Conservation (phyloP, 2,797 vertebrate genomes). For the Spinus olivaceus region DNA sequence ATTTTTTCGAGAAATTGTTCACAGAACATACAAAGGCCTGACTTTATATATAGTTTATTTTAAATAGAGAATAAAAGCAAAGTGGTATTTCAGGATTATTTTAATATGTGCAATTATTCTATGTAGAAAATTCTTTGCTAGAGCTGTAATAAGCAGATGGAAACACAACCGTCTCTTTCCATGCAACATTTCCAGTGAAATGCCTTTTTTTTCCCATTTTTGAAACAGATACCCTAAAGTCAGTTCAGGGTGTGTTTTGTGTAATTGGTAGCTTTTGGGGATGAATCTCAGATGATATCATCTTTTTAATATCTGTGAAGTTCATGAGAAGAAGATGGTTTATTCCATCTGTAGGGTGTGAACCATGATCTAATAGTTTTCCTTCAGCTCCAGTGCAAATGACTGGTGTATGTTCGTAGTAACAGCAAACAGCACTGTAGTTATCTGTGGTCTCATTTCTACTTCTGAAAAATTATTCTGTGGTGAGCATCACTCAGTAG, state of each 20-base stretch:
- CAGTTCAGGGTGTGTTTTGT: neutral
- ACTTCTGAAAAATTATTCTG: neutral
- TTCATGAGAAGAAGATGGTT: neutral
- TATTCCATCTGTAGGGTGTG: conserved; percentile 9
- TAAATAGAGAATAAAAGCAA: neutral
- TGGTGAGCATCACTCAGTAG: neutral
- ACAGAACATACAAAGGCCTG: neutral
- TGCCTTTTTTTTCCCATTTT: neutral
- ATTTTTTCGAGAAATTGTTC: neutral
- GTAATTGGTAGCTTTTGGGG: neutral
- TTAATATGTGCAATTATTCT: neutral
- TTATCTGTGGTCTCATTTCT: neutral
- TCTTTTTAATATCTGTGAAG: neutral
- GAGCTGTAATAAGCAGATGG: neutral
- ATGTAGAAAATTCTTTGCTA: neutral
- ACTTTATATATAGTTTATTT: neutral
- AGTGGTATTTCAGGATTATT: neutral
- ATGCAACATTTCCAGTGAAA: neutral
- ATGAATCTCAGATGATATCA: neutral
- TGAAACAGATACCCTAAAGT: neutral
- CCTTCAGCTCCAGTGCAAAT: neutral
- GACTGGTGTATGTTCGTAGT: neutral
- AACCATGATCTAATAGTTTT: conserved; percentile 17
- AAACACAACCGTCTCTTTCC: neutral
- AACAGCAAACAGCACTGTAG: neutral